phyloP scores from a whole-genome alignment of 1,140 invertebrate species.

The Caenorhabditis briggsae region DNA sequence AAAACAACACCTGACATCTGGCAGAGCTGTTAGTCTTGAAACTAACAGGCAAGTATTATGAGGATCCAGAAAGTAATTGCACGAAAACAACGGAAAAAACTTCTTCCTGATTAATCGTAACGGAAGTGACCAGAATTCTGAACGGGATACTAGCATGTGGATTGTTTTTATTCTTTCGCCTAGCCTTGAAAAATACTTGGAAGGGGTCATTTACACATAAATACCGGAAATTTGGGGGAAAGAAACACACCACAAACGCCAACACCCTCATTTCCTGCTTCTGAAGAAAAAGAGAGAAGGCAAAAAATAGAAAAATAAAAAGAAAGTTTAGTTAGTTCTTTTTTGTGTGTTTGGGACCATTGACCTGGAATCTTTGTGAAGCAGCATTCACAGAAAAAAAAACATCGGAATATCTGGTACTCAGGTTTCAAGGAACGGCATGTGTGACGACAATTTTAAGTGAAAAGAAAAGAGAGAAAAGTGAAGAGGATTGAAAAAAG shows the following conservation, averaged over 20 bases:
- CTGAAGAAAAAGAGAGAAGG: background rate
- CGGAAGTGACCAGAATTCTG: background rate
- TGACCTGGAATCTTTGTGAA: conserved; percentile 15
- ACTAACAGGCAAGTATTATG: background rate
- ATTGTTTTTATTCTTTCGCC: background rate
- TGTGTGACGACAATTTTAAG: background rate
- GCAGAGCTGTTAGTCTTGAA: background rate
- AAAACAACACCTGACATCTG: background rate
- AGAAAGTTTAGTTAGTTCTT: no score
- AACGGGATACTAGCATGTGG: background rate
- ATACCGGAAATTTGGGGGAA: background rate
- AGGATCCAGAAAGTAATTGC: background rate
- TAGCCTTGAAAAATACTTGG: no score
- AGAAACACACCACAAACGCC: background rate
- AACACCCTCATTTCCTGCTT: conserved; percentile 24
- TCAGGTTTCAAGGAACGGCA: conserved; percentile 21
- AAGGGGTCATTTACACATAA: background rate
- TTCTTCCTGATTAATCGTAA: no score
- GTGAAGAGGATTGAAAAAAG: background rate
- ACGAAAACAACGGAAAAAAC: no score
- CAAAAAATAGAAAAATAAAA: conserved; percentile 10
- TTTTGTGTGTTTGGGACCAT: background rate
- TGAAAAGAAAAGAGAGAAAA: background rate
- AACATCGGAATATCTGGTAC: background rate
- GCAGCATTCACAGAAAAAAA: background rate